Percentiles rank a stretch among this genome's conserved stretches.
Conservation (phyloP, 1,140 invertebrate species). For the Hestina assimilis region DNA sequence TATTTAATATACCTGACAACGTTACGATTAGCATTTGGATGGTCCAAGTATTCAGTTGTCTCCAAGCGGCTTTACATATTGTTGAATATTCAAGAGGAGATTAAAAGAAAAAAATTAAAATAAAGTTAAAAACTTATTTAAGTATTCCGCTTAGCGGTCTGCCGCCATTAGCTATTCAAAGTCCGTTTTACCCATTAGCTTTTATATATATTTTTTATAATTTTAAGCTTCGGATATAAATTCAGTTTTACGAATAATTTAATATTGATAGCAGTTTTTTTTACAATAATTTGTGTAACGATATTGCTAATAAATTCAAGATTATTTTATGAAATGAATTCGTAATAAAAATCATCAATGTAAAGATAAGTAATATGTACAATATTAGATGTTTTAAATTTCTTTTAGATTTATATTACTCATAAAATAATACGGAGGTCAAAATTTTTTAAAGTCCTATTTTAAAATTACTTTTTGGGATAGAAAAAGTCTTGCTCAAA, state of each 20-base stretch:
- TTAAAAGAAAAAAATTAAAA: constrained; percentile 68
- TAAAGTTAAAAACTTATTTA: constrained; percentile 67
- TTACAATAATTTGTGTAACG: neutral
- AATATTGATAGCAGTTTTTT: constrained; percentile 7
- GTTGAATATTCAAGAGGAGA: constrained; percentile 62
- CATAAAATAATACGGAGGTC: no score
- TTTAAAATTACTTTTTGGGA: no score
- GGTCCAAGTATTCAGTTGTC: constrained; percentile 1
- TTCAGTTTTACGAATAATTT: constrained; percentile 18
- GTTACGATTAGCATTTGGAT: neutral
- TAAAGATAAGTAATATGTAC: no score
- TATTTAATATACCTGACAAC: no score
- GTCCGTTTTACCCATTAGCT: constrained; percentile 59
- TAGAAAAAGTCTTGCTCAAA: no score
- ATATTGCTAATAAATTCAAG: neutral
- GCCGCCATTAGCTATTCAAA: constrained; percentile 57
- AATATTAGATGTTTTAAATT: no score
- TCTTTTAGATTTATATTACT: no score
- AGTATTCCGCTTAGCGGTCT: constrained; percentile 55
- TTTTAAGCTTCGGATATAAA: constrained; percentile 17
- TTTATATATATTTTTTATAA: constrained; percentile 30
- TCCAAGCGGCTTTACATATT: constrained; percentile 32
- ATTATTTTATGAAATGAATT: no score
- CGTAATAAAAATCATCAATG: no score
- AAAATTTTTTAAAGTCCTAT: no score